Percentiles rank a stretch among this genome's conserved stretches.
Conservation (phyloP, 2,113 vertebrate species). For the Python bivittatus region DNA sequence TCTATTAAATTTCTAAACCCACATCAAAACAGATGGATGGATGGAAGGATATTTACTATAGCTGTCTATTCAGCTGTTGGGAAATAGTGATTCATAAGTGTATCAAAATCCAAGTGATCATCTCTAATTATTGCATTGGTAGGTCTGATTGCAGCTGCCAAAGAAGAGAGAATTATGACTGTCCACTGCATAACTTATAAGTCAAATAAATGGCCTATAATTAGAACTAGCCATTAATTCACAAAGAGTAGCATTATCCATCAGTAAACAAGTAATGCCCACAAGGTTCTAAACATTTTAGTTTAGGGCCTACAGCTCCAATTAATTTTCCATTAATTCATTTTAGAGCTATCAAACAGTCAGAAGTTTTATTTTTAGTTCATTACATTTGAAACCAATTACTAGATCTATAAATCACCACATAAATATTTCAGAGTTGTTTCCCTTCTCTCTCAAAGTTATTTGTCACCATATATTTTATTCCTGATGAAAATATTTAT, state of each 20-base stretch:
- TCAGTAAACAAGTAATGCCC: not conserved
- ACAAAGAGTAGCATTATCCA: not conserved
- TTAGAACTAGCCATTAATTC: not conserved
- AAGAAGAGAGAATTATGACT: not conserved
- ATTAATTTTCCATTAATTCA: not conserved
- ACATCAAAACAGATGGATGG: not conserved
- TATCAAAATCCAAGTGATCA: not conserved
- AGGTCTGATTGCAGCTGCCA: not conserved
- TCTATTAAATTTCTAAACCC: not conserved
- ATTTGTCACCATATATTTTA: not conserved
- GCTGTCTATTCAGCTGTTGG: not conserved
- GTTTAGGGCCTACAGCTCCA: not conserved
- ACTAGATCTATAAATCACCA: not conserved
- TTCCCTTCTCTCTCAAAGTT: not conserved
- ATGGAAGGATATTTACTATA: not conserved
- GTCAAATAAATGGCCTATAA: slow-evolving; percentile 4
- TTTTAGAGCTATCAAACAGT: not conserved
- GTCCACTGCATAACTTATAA: not conserved
- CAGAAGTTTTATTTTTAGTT: not conserved
- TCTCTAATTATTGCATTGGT: not conserved
- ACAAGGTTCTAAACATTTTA: too few relatives aligned
- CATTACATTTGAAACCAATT: not conserved
- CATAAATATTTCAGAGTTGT: not conserved
- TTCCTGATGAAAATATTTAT: not conserved
- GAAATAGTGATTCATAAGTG: not conserved